Percentiles rank a stretch among this genome's conserved stretches.
These are phyloP conservation scores for Calyptommatus sinebrachiatus DNA, from an alignment of 2,113 vertebrate genomes.

Conservation along the genomic window DNA sequence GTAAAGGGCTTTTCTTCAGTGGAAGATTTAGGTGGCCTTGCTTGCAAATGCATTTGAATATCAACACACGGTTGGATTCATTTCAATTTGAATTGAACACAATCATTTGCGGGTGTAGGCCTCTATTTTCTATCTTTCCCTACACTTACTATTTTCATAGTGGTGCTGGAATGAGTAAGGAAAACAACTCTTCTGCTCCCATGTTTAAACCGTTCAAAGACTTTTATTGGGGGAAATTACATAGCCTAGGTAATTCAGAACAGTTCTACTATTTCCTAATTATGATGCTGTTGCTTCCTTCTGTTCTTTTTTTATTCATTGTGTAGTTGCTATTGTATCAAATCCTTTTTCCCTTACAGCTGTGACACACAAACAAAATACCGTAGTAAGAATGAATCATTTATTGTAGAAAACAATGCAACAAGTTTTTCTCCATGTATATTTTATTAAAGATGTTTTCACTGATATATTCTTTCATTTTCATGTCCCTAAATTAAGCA, in stretches of 20 bases:
- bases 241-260: too few relatives aligned
- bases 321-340: not conserved
- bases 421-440: not conserved
- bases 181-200: not conserved
- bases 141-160: too few relatives aligned
- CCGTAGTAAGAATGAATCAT: constrained; percentile 6
- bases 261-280: not conserved
- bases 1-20: too few relatives aligned
- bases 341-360: not conserved
- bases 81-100: too few relatives aligned
- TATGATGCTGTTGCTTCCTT: not conserved
- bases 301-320: not conserved
- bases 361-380: constrained; percentile 13
- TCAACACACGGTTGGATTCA: too few relatives aligned
- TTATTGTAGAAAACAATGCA: constrained; percentile 6
- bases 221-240: not conserved
- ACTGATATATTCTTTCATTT: constrained; percentile 4
- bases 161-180: not conserved
- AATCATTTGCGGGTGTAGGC: too few relatives aligned
- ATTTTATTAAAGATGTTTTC: constrained; percentile 19
- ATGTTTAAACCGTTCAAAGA: not conserved
- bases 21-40: too few relatives aligned
- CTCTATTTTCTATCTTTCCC: not conserved
- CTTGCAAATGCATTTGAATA: too few relatives aligned
- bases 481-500: constrained; percentile 10